Evolutionary conservation across 1,140 invertebrate genomes (phyloP).

Genomic region (Cyclargus thomasi): DNA sequence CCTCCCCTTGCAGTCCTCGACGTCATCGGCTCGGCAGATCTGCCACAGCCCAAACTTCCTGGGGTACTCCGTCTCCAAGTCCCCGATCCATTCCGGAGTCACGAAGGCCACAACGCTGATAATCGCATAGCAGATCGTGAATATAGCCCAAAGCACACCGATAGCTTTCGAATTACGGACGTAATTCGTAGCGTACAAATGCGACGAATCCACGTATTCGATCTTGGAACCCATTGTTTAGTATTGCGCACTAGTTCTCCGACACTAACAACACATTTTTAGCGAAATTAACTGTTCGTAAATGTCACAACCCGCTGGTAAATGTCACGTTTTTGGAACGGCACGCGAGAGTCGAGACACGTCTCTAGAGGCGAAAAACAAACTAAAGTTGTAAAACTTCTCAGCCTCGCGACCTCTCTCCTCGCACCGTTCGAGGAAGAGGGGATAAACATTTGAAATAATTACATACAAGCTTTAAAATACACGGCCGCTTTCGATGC

Average conservation of each 20-base stretch:
- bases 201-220: slow-evolving; percentile 91
- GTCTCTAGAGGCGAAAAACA: slow-evolving; percentile 44
- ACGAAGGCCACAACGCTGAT: slow-evolving; percentile 96
- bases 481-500: too few relatives aligned
- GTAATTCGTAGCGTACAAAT: slow-evolving; percentile 94
- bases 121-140: slow-evolving; percentile 97
- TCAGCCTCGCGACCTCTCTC: slow-evolving; percentile 46
- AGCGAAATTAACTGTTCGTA: not conserved
- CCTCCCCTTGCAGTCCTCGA: slow-evolving; percentile 86
- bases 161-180: slow-evolving; percentile 97
- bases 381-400: slow-evolving; percentile 27
- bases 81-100: slow-evolving; percentile 95
- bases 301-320: not conserved
- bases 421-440: slow-evolving; percentile 49
- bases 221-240: slow-evolving; percentile 89
- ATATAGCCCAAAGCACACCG: slow-evolving; percentile 96
- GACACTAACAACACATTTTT: slow-evolving; percentile 42
- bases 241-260: slow-evolving; percentile 34
- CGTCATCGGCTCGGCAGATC: slow-evolving; percentile 83
- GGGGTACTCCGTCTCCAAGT: slow-evolving; percentile 87
- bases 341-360: slow-evolving; percentile 55
- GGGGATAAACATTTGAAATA: slow-evolving; percentile 37
- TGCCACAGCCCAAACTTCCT: slow-evolving; percentile 96
- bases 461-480: not conserved
- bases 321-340: slow-evolving; percentile 19